These are phyloP conservation scores for Antennarius striatus DNA, from an alignment of 2,113 vertebrate genomes.

Conservation along the genomic window DNA sequence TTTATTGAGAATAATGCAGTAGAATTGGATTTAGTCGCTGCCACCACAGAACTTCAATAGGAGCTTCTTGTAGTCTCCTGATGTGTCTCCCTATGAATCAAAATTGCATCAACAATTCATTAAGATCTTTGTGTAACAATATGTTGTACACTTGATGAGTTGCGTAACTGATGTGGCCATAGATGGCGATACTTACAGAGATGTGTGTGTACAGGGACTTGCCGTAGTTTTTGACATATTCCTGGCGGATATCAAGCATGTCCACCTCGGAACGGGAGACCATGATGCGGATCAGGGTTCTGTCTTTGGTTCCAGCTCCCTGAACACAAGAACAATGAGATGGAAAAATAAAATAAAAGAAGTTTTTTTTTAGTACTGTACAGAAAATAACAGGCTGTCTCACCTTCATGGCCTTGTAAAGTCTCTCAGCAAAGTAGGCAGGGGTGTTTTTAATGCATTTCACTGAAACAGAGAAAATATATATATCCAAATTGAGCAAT, in stretches of 20 bases:
- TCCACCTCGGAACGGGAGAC: slow-evolving; percentile 93
- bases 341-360: too few species aligned
- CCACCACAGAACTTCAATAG: slow-evolving; percentile 96
- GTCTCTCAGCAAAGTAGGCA: slow-evolving; percentile 94
- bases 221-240: slow-evolving; percentile 88
- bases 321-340: slow-evolving; percentile 42
- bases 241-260: slow-evolving; percentile 91
- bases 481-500: too few species aligned
- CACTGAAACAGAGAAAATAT: slow-evolving; percentile 78
- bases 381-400: slow-evolving; percentile 12
- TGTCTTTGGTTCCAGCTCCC: slow-evolving; percentile 95
- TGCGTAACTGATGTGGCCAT: neutral
- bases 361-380: neutral
- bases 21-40: slow-evolving; percentile 81
- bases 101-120: slow-evolving; percentile 11
- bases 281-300: slow-evolving; percentile 93
- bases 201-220: slow-evolving; percentile 92
- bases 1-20: slow-evolving; percentile 8
- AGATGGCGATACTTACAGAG: slow-evolving; percentile 79
- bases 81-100: slow-evolving; percentile 89
- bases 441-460: slow-evolving; percentile 95
- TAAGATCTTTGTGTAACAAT: neutral
- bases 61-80: slow-evolving; percentile 95
- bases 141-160: neutral
- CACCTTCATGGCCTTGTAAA: slow-evolving; percentile 96